Evolutionary conservation across 2,888 invertebrate genomes (phyloP).

Genomic region (Eudemis profundana): DNA sequence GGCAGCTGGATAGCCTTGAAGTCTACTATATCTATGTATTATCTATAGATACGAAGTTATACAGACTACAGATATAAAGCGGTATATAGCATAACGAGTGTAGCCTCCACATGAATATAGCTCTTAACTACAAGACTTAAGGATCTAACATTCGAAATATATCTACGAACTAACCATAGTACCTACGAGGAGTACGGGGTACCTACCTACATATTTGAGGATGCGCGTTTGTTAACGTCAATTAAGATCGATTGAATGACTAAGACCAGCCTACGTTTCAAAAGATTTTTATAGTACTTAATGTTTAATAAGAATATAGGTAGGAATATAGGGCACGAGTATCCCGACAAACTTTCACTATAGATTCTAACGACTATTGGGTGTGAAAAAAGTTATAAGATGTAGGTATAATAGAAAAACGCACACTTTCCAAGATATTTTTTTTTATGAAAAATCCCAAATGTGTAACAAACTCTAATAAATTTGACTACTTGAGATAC

Average conservation of each 20-base stretch:
- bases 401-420: no score
- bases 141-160: background rate
- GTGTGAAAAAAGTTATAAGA: no score
- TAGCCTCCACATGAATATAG: background rate
- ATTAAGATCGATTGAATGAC: slow-evolving; percentile 41
- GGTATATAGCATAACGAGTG: background rate
- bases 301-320: no score
- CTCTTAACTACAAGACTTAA: background rate
- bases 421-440: no score
- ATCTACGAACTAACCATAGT: background rate
- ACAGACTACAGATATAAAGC: background rate
- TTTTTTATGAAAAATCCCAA: no score
- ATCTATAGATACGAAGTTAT: background rate
- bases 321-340: no score
- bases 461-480: no score
- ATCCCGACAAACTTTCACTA: no score
- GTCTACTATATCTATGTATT: background rate
- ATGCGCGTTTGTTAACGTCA: slow-evolving; percentile 38
- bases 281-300: slow-evolving; percentile 1
- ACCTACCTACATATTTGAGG: no score
- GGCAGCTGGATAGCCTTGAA: slow-evolving; percentile 66
- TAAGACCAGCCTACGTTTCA: slow-evolving; percentile 30
- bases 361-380: no score
- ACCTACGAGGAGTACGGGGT: no score
- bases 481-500: no score